Conservation (phyloP, 2,113 vertebrate species). For the Candoia aspera region DNA sequence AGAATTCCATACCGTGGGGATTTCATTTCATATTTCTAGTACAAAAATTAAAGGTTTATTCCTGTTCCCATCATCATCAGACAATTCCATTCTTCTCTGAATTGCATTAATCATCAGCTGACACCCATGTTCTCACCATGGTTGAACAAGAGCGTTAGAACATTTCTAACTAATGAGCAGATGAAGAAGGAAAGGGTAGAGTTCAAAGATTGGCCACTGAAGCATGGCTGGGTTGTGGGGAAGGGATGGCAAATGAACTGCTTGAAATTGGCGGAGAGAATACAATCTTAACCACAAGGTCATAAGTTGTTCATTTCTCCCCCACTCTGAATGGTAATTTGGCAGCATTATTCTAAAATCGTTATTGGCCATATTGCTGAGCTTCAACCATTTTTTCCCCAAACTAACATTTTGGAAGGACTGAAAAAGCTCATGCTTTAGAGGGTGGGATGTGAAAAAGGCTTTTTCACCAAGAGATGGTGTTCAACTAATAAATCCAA, state of each 20-base stretch:
- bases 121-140: not conserved
- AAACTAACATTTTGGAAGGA: not conserved
- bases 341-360: no score
- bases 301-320: not conserved
- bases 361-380: not conserved
- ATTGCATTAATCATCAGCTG: conserved; percentile 8
- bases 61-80: not conserved
- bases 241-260: not conserved
- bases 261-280: not conserved
- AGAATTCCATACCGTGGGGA: not conserved
- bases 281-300: not conserved
- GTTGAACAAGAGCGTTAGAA: not conserved
- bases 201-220: not conserved
- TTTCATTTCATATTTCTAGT: not conserved
- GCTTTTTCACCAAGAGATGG: no score
- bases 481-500: no score
- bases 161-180: not conserved
- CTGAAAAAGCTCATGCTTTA: no score
- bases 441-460: no score
- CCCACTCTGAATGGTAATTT: not conserved
- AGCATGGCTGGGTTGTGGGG: not conserved
- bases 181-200: not conserved
- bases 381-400: not conserved
- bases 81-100: not conserved
- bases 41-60: no score